Percentiles rank a stretch among this genome's conserved stretches.
Conservation (phyloP, 2,113 vertebrate species). For the Shinisaurus crocodilurus region DNA sequence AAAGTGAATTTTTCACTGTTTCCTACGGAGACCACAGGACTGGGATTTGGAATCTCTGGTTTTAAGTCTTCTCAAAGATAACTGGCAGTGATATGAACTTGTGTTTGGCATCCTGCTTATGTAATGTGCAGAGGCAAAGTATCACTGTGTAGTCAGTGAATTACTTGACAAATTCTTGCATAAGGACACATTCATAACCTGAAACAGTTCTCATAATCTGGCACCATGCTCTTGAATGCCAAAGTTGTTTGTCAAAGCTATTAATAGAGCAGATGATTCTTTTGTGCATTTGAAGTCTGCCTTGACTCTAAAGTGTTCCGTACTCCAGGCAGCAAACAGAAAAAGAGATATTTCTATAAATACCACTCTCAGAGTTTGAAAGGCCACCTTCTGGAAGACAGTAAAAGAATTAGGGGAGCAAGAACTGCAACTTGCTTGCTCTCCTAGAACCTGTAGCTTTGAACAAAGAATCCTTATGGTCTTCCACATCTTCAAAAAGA, state of each 20-base stretch:
- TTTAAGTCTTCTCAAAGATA: background rate
- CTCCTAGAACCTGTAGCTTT: background rate
- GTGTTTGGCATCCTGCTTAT: background rate
- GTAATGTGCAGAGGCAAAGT: background rate
- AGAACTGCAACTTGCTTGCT: background rate
- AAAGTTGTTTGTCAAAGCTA: constrained; percentile 11
- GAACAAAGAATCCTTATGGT: background rate
- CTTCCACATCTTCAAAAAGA: background rate
- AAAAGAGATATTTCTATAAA: background rate
- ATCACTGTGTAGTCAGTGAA: background rate
- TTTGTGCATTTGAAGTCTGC: background rate
- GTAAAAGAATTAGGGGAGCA: background rate
- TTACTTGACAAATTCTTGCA: accelerated
- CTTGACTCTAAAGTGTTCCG: background rate
- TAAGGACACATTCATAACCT: background rate
- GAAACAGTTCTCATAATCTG: background rate
- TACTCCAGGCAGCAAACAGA: background rate
- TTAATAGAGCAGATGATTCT: constrained; percentile 13
- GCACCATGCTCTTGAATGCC: background rate
- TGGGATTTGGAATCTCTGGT: background rate
- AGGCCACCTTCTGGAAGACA: background rate
- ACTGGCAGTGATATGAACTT: background rate
- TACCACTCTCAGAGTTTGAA: background rate
- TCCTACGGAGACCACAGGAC: background rate
- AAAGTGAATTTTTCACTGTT: background rate